Evolutionary conservation across 1,140 invertebrate species (phyloP).

Genomic region (Sarcophaga bullata): DNA sequence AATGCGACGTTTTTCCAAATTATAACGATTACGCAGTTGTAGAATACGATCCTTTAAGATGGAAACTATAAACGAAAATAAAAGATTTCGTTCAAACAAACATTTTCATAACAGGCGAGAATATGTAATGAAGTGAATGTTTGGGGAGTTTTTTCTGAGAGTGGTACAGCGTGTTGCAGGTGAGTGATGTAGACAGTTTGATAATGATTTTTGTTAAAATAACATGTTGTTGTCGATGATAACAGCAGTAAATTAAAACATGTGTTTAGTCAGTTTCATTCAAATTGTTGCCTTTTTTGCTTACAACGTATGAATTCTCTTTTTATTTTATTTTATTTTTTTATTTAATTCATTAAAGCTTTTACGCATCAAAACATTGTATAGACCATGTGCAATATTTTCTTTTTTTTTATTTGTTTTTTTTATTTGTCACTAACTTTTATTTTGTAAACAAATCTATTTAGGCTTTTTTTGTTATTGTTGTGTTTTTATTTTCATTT

Average conservation of each 20-base stretch:
- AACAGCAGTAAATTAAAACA: neutral
- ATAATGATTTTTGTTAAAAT: no score
- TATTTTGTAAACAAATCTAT: conserved; percentile 22
- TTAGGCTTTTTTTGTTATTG: neutral
- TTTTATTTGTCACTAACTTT: neutral
- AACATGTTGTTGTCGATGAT: neutral
- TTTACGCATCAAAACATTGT: conserved; percentile 22
- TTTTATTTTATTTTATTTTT: neutral
- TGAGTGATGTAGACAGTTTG: neutral
- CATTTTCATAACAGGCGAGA: no score
- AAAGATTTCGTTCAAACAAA: neutral
- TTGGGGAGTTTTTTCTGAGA: neutral
- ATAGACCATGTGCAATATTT: neutral
- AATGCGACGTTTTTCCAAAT: conserved; percentile 62
- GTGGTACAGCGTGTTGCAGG: neutral
- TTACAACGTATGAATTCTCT: neutral
- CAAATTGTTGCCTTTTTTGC: neutral
- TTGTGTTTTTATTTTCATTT: no score
- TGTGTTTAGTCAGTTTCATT: conserved; percentile 13
- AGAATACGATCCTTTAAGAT: conserved; percentile 62
- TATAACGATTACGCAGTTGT: conserved; percentile 63
- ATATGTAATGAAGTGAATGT: neutral
- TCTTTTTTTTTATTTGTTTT: neutral
- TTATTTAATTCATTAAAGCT: neutral
- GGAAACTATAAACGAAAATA: conserved; percentile 48